Percentiles rank a stretch among this genome's conserved stretches.
phyloP scores from a whole-genome alignment of 53 echinoderm and acorn worm genomes.

The Luidia sarsii region DNA sequence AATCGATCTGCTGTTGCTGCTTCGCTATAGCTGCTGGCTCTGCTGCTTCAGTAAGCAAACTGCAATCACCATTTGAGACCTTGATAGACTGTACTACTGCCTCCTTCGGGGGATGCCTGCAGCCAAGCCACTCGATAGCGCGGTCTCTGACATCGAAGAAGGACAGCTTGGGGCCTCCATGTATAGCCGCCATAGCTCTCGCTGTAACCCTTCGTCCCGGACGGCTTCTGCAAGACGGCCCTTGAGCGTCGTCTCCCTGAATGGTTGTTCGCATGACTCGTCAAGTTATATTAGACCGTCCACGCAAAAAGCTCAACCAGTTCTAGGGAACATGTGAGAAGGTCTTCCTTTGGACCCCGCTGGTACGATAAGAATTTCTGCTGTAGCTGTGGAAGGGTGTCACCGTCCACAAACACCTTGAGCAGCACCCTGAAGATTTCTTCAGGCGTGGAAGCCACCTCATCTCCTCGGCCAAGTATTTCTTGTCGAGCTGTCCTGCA shows the following conservation, averaged over 20 bases:
- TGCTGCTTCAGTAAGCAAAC: constrained; percentile 56
- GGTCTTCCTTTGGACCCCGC: not conserved
- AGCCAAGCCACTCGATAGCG: constrained; percentile 61
- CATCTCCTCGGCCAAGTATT: not conserved
- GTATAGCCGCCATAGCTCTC: constrained; percentile 33
- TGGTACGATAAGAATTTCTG: constrained; percentile 3
- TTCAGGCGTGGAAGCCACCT: not conserved
- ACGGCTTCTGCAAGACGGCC: constrained; percentile 39
- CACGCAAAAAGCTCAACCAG: not conserved
- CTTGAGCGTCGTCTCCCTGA: constrained; percentile 24
- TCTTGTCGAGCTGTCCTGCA: not conserved
- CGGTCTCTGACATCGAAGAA: constrained; percentile 48
- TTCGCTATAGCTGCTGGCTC: constrained; percentile 34
- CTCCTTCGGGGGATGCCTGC: not conserved
- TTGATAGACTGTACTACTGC: not conserved
- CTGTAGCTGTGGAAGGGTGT: not conserved
- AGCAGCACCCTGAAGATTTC: not conserved
- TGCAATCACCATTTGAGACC: too few species aligned
- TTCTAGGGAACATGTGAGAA: not conserved
- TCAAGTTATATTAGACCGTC: not conserved
- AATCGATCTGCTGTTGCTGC: constrained; percentile 63
- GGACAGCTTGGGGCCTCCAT: constrained; percentile 2
- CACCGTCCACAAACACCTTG: constrained; percentile 11
- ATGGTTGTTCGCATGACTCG: not conserved
- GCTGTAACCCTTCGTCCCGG: constrained; percentile 1